A percentile compares a stretch with the other conserved stretches of the same genome.
phyloP scores from a whole-genome alignment of 2,797 vertebrate genomes.

The Balearica regulorum region DNA sequence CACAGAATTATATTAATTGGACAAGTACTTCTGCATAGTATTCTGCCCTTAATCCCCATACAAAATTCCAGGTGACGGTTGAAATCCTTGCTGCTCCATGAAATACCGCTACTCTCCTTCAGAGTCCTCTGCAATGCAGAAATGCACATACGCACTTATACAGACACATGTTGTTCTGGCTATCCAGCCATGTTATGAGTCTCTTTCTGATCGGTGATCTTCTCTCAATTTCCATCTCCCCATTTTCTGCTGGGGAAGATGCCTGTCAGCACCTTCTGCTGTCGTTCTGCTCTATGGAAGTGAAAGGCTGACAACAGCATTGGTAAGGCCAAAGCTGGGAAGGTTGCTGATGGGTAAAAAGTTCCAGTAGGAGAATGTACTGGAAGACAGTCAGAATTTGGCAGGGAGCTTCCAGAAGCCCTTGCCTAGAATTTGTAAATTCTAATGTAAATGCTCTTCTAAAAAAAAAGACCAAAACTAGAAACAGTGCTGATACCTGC shows the following conservation, averaged over 20 bases:
- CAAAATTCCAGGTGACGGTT: not conserved
- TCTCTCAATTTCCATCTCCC: not conserved
- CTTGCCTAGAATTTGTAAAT: not conserved
- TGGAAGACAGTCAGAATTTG: not conserved
- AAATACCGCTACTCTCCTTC: not conserved
- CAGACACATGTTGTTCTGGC: rapidly evolving
- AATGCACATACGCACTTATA: not conserved
- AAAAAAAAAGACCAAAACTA: not conserved
- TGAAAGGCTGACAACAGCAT: not conserved
- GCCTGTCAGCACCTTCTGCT: not conserved
- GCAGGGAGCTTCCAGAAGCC: not conserved
- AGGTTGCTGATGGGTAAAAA: not conserved
- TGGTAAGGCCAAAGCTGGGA: not conserved
- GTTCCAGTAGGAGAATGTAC: not conserved
- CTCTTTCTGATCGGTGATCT: not conserved
- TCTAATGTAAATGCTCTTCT: not conserved
- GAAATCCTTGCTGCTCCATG: not conserved
- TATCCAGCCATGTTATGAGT: not conserved
- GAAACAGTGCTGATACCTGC: not conserved
- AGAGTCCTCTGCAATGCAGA: not conserved
- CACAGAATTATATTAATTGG: not conserved
- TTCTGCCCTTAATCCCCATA: not conserved
- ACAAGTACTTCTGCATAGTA: not conserved
- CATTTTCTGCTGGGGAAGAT: not conserved
- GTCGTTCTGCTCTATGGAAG: not conserved